Conservation (phyloP, 35 echinoderm and acorn worm genomes). For the Apostichopus californicus region DNA sequence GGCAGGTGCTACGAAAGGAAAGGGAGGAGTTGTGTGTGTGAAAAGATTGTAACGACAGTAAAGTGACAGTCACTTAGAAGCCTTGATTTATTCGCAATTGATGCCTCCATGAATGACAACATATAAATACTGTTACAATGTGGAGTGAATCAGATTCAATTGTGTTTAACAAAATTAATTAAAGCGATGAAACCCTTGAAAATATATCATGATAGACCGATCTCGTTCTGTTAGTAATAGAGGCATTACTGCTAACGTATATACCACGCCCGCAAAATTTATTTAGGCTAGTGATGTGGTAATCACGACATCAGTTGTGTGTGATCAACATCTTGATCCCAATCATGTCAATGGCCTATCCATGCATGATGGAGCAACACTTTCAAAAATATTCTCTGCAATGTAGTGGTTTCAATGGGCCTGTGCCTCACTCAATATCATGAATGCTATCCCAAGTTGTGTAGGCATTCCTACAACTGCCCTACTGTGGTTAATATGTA, state of each 20-base stretch:
- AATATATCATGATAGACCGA: not conserved
- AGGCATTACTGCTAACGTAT: not conserved
- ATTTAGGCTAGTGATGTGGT: not conserved
- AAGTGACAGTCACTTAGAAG: constrained; percentile 39
- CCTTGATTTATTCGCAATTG: constrained; percentile 44
- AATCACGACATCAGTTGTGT: not conserved
- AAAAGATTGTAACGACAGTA: constrained; percentile 49
- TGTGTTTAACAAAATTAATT: not conserved
- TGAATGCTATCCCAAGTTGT: too few species aligned
- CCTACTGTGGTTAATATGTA: too few species aligned
- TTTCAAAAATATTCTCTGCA: too few species aligned
- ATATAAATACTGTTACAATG: constrained; percentile 19
- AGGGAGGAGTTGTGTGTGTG: constrained; percentile 58
- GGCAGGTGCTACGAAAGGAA: constrained; percentile 55
- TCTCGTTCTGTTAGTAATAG: too few species aligned
- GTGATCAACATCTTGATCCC: not conserved
- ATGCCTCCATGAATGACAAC: constrained; percentile 44
- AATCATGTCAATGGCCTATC: too few species aligned
- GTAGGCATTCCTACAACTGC: too few species aligned
- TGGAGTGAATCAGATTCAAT: not conserved
- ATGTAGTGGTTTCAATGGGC: too few species aligned
- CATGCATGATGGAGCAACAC: too few species aligned
- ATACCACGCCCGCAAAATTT: not conserved
- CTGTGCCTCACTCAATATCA: too few species aligned
- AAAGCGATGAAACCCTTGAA: not conserved